phyloP scores from a whole-genome alignment of 2,113 vertebrate species.

The Piaya cayana region DNA sequence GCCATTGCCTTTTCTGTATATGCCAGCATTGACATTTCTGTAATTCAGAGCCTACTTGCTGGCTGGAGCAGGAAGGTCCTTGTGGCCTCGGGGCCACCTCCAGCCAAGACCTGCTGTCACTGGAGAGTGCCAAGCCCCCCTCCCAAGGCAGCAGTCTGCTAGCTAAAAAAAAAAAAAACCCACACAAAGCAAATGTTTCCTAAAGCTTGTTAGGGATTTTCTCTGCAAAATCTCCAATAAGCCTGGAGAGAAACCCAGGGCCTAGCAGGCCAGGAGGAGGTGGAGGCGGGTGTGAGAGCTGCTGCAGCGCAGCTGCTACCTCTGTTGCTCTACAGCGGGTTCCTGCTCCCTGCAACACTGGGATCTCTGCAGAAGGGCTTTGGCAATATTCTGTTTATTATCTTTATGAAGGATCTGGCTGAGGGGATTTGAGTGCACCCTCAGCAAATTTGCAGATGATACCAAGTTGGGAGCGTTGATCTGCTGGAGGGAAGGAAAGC shows the following conservation, averaged over 20 bases:
- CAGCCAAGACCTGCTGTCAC: background rate
- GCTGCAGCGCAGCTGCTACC: background rate
- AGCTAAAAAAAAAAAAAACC: background rate
- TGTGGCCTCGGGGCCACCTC: background rate
- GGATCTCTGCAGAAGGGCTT: background rate
- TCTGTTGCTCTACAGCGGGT: fast-evolving
- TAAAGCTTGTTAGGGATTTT: background rate
- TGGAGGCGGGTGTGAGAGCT: background rate
- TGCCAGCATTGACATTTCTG: background rate
- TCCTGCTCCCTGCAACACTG: fast-evolving
- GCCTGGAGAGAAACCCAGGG: background rate
- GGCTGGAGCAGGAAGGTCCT: background rate
- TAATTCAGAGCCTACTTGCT: background rate
- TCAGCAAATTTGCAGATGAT: too few species aligned
- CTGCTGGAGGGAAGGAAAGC: too few species aligned
- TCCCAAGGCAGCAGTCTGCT: background rate
- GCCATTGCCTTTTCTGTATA: background rate
- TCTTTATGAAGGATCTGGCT: too few species aligned
- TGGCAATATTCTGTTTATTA: background rate
- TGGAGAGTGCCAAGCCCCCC: background rate
- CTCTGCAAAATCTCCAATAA: background rate
- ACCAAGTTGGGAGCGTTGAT: too few species aligned
- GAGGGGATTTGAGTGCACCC: too few species aligned
- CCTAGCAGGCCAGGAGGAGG: background rate
- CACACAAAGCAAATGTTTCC: background rate